Evolutionary conservation across 2,888 invertebrate species (phyloP).

Genomic region (Lasius platythorax): DNA sequence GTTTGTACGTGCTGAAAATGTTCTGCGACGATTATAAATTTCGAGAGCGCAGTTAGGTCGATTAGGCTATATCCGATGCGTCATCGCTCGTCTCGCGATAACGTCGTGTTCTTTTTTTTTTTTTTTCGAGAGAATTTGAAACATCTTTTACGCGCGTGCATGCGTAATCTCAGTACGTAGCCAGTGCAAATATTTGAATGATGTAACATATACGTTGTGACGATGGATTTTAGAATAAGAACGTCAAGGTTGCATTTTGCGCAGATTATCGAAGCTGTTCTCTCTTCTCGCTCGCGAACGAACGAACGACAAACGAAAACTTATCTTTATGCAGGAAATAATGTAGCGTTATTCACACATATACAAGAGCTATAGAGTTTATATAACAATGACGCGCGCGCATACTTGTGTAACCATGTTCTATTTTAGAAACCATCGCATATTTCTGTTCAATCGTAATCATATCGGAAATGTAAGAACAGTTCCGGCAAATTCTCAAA

Average conservation of each 20-base stretch:
- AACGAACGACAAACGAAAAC: background rate
- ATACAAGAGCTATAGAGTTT: conserved; percentile 1
- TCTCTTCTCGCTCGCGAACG: background rate
- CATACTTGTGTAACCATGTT: background rate
- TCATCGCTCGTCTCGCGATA: conserved; percentile 38
- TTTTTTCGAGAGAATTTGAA: conserved; percentile 11
- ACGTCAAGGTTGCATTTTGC: conserved; percentile 22
- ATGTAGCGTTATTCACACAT: background rate
- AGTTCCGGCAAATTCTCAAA: background rate
- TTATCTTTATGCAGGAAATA: conserved; percentile 24
- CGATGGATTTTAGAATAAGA: conserved; percentile 34
- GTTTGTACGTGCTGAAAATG: conserved; percentile 15
- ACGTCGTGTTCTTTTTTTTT: conserved; percentile 8
- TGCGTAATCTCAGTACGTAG: conserved; percentile 42
- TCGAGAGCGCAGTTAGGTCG: conserved; percentile 1
- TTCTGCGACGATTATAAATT: conserved; percentile 29
- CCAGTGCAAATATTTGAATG: conserved; percentile 37
- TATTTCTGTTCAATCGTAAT: background rate
- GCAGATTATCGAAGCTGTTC: conserved; percentile 12
- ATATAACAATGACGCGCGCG: background rate
- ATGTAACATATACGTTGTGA: conserved; percentile 21
- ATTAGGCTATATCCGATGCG: conserved; percentile 8
- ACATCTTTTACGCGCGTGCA: conserved; percentile 4
- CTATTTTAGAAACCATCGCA: background rate
- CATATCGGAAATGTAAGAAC: background rate